Base-by-base conservation (phyloP, 2,888 invertebrate species). In the Thysanoteuthis rhombus region DNA sequence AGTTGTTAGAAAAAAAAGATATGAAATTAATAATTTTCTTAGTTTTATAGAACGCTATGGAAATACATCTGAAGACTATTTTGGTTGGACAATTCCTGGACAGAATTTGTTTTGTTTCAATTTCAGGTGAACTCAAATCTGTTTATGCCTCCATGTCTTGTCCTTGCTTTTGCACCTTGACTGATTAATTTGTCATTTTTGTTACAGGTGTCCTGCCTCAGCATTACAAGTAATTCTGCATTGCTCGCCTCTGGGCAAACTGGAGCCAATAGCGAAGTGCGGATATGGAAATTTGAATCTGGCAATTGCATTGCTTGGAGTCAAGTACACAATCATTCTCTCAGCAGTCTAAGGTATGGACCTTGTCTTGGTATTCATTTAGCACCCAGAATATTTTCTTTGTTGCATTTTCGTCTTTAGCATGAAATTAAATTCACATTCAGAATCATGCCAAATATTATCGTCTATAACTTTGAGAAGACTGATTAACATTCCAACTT, bases 201-300 rank as follows among this genome's bases (percentile, higher is more conserved):
- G 39, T 93, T 94, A 22, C 94, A 97, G 97, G 96, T 97, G 22
- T 96, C 96, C 5, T 96, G 96, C 94, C 94, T 97, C 52, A 95
- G 96, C n/a, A 93, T 97, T 94, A 96, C 95, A 93, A 95, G 95
- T 32, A 96, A 94, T 94, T 95, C 95, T 36, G 95, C 96, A 36
- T 94, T 97, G 90, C 94, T 97, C 92, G 97, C 97, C 42, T 96
- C 96, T 28, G 97, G 97, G 75, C 97, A 97, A 95, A 96, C 96
- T 39, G 97, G 97, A 0, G 94, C 95, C 38, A 95, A 96, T 94
- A 96, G 96, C 95, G 96, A 96, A 47, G 96, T 97, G 28, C 95
- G 97, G 40, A 94, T 97, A 75, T 97, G 97, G 97, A 96, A 95
- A 94, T 96, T 96, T 94, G 93, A 95, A 93, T 95, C 95, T 47